phyloP scores from a whole-genome alignment of 92 coral and sea anemone species.

The Porites evermanni region DNA sequence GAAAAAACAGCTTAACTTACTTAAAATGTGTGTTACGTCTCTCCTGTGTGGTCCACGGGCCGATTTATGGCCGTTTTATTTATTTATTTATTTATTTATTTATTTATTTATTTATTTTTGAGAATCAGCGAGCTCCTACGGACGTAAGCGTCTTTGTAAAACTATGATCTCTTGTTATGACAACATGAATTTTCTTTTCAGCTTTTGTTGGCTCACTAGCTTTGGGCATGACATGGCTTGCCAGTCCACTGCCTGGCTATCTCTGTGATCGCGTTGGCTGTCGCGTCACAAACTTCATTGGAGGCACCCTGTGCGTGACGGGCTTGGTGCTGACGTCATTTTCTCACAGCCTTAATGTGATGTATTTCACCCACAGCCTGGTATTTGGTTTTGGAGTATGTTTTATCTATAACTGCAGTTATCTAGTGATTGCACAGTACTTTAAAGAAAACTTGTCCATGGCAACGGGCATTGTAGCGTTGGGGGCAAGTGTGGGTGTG shows the following conservation, averaged over 20 bases:
- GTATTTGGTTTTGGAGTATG: constrained; percentile 52
- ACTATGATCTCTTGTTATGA: too few relatives aligned
- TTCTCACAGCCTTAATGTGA: constrained; percentile 6
- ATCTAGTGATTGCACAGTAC: constrained; percentile 19
- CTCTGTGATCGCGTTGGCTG: constrained; percentile 32
- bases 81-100: too few relatives aligned
- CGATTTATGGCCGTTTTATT: neutral
- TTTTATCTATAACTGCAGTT: constrained; percentile 24
- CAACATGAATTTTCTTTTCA: neutral
- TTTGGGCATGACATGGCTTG: constrained; percentile 31
- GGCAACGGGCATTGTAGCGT: constrained; percentile 44
- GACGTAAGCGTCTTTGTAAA: too few relatives aligned
- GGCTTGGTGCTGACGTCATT: constrained; percentile 49
- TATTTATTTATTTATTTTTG: too few relatives aligned
- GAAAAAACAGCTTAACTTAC: too few relatives aligned
- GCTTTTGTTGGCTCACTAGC: constrained; percentile 15
- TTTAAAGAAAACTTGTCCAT: constrained; percentile 37
- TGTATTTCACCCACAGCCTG: constrained; percentile 57
- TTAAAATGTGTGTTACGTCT: too few relatives aligned
- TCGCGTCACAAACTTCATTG: constrained; percentile 22
- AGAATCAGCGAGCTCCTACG: too few relatives aligned
- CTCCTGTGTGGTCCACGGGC: too few relatives aligned
- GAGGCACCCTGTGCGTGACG: constrained; percentile 29
- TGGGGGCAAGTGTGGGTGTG: constrained; percentile 52
- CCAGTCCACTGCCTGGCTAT: constrained; percentile 32